Conservation (phyloP, 2,797 vertebrate genomes). For the Chaetophractus vellerosus region DNA sequence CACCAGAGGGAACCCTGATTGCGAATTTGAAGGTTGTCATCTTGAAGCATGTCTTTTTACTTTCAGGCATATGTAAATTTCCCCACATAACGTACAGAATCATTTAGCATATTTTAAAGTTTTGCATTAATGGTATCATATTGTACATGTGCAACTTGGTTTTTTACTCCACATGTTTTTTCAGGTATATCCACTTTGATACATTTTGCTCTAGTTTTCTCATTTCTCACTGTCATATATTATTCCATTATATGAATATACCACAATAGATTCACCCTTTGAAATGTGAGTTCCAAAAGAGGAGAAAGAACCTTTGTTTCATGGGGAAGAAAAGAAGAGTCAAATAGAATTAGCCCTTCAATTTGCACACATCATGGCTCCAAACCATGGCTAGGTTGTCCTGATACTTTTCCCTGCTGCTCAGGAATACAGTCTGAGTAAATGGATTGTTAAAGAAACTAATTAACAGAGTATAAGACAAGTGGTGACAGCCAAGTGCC, state of each 20-base stretch:
- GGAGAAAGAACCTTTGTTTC: background rate
- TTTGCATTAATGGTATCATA: background rate
- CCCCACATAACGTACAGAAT: background rate
- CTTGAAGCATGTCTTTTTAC: background rate
- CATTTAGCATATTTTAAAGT: constrained; percentile 12
- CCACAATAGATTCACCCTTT: background rate
- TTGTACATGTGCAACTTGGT: background rate
- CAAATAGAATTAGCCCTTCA: background rate
- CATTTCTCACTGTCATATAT: background rate
- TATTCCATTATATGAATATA: background rate
- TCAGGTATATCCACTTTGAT: background rate
- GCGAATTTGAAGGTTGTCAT: background rate
- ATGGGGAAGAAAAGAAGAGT: background rate
- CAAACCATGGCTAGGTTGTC: background rate
- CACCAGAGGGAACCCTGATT: background rate
- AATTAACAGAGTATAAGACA: background rate
- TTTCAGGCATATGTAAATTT: background rate
- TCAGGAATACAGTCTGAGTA: background rate
- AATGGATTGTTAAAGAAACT: background rate
- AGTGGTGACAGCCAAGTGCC: background rate
- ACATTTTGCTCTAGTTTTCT: background rate
- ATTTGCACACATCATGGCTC: background rate
- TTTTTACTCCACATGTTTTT: background rate
- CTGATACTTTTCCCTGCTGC: background rate
- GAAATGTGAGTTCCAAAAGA: constrained; percentile 42